Evolutionary conservation across 92 coral and sea anemone genomes (phyloP).

Genomic region (Phymanthus crucifer): DNA sequence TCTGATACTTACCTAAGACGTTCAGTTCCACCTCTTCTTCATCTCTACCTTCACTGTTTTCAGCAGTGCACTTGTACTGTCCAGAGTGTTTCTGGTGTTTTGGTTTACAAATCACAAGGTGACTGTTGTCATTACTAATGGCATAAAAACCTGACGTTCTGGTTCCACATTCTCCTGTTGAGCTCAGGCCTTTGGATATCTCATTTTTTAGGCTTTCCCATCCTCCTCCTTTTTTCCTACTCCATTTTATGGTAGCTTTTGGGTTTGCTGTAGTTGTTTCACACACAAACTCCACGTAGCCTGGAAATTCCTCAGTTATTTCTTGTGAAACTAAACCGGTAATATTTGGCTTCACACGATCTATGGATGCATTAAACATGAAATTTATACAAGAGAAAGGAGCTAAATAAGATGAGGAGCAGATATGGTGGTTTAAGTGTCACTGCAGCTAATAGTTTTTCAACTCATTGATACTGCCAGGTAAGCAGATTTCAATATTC

Average conservation of each 20-base stretch:
- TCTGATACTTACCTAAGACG: not conserved
- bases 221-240: not conserved
- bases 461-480: too few species aligned
- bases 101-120: conserved; percentile 35
- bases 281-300: conserved; percentile 16
- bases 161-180: not conserved
- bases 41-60: too few species aligned
- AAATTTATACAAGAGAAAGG: too few species aligned
- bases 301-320: not conserved
- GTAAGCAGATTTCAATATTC: too few species aligned
- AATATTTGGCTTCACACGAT: conserved; percentile 17
- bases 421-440: too few species aligned
- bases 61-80: conserved; percentile 20
- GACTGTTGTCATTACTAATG: not conserved
- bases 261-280: conserved; percentile 24
- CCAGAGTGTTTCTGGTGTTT: conserved; percentile 13
- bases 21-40: too few species aligned
- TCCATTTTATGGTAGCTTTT: conserved; percentile 16
- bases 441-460: too few species aligned
- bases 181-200: not conserved
- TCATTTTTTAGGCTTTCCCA: not conserved
- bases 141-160: conserved; percentile 27
- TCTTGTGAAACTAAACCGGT: too few species aligned
- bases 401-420: not conserved
- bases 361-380: too few species aligned